Evolutionary conservation across 2,888 invertebrate genomes (phyloP).

Genomic region (Ptycholaimellus sp.): DNA sequence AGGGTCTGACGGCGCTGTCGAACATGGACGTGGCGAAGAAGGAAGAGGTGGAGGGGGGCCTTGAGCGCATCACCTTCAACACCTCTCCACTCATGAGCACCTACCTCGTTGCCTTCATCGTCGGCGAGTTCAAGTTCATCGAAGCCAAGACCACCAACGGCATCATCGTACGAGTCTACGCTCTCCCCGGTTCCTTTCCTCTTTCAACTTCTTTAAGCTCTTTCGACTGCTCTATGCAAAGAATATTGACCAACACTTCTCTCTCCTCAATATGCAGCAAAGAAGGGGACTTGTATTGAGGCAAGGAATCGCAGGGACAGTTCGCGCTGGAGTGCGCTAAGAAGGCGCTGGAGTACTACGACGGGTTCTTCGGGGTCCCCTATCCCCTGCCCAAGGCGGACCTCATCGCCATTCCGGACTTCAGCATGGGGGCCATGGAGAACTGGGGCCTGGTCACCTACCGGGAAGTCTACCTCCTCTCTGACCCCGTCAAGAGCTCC

Average conservation of each 20-base stretch:
- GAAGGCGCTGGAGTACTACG: constrained; percentile 70
- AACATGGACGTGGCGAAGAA: too few species aligned
- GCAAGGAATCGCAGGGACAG: constrained; percentile 65
- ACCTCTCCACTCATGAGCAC: constrained; percentile 80
- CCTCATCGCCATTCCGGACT: constrained; percentile 80
- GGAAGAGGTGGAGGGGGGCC: background rate
- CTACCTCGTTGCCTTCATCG: constrained; percentile 70
- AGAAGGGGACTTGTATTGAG: too few species aligned
- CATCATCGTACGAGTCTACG: constrained; percentile 42
- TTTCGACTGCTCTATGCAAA: background rate
- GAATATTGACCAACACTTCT: too few species aligned
- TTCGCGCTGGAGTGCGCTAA: constrained; percentile 70
- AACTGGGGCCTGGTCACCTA: constrained; percentile 92
- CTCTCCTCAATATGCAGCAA: too few species aligned
- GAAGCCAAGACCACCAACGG: constrained; percentile 35
- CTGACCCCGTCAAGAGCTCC: constrained; percentile 69
- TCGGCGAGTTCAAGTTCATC: constrained; percentile 80
- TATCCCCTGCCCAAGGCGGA: constrained; percentile 90
- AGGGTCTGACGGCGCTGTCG: constrained; percentile 58
- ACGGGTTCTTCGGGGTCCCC: constrained; percentile 72
- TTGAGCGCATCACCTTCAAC: constrained; percentile 45
- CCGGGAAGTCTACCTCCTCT: constrained; percentile 63
- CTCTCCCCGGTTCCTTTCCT: constrained; percentile 48
- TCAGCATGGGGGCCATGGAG: constrained; percentile 82
- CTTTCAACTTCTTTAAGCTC: background rate